Percentiles rank a stretch among this genome's conserved stretches.
These are phyloP conservation scores for Dascyllus trimaculatus DNA, from an alignment of 2,113 vertebrate species.

Conservation along the genomic window DNA sequence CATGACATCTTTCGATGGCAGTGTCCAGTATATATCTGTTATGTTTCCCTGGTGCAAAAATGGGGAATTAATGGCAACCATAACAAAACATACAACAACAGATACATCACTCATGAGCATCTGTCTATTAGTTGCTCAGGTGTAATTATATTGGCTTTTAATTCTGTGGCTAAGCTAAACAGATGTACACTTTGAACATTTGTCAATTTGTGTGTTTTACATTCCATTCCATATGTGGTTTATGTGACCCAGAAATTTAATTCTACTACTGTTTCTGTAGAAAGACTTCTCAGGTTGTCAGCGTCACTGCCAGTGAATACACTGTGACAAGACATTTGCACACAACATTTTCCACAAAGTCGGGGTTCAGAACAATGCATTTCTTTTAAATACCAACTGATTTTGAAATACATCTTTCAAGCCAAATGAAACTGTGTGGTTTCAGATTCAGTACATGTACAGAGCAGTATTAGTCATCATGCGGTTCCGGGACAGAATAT, in stretches of 20 bases:
- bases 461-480: neutral
- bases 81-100: too few relatives aligned
- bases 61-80: too few relatives aligned
- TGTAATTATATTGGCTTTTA: too few relatives aligned
- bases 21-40: too few relatives aligned
- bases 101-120: too few relatives aligned
- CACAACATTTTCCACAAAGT: neutral
- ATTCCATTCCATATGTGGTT: too few relatives aligned
- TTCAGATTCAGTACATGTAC: neutral
- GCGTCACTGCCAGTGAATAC: too few relatives aligned
- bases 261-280: neutral
- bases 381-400: slow-evolving; percentile 21
- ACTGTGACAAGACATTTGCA: too few relatives aligned
- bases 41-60: too few relatives aligned
- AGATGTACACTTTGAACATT: neutral
- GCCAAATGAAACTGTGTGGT: slow-evolving; percentile 27
- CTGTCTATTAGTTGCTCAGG: too few relatives aligned
- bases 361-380: neutral
- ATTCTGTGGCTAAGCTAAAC: neutral
- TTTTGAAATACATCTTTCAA: neutral
- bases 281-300: neutral
- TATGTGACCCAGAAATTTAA: too few relatives aligned
- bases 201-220: neutral
- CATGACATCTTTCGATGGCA: too few relatives aligned
- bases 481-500: neutral